Evolutionary conservation across 2,113 vertebrate species (phyloP).

Genomic region (Echinops telfairi): DNA sequence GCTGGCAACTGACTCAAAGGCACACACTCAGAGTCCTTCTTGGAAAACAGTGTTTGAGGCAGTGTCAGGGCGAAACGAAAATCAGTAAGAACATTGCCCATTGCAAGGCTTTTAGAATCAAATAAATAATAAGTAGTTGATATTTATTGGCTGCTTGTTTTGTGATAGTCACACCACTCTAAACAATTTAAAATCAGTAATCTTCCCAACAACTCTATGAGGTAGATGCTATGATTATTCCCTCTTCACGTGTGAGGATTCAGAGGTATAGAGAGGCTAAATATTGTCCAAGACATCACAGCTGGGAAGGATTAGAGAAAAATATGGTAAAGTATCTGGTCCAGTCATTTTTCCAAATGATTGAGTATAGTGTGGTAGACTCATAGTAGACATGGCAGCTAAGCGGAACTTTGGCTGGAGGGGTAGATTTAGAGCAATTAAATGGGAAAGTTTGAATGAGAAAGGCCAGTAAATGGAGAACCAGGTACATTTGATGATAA

Average conservation of each 20-base stretch:
- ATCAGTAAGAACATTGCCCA: not conserved
- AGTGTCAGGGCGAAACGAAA: not conserved
- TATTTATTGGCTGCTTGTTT: not conserved
- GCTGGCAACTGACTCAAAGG: not conserved
- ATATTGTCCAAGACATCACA: not conserved
- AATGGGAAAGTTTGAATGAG: too few species aligned
- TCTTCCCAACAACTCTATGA: not conserved
- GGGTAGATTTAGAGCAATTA: not conserved
- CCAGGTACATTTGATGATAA: too few species aligned
- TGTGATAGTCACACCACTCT: not conserved
- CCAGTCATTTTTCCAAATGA: not conserved
- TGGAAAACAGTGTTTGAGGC: not conserved
- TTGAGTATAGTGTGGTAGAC: not conserved
- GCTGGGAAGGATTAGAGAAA: not conserved
- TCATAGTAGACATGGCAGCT: not conserved
- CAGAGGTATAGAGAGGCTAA: not conserved
- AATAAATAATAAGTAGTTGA: not conserved
- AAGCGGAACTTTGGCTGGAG: not conserved
- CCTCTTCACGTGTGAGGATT: not conserved
- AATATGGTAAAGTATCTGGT: not conserved
- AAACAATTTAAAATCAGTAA: not conserved
- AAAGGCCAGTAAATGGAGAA: too few species aligned
- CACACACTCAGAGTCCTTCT: not conserved
- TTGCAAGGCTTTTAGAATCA: not conserved
- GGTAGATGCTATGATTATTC: not conserved